These are phyloP conservation scores for Drosophila cognata DNA, from an alignment of 2,888 invertebrate genomes.

Conservation along the genomic window DNA sequence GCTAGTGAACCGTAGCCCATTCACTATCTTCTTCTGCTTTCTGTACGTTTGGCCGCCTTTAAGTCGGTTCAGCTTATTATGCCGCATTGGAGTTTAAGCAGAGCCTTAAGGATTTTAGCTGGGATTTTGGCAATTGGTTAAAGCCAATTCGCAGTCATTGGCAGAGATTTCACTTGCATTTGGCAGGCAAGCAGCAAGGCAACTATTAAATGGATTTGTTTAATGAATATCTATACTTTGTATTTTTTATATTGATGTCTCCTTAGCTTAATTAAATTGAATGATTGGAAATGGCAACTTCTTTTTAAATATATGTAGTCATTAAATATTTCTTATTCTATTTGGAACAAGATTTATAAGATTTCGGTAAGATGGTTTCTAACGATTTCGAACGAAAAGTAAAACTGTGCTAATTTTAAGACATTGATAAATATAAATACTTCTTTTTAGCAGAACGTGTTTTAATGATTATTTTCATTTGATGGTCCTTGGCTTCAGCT, in stretches of 20 bases:
- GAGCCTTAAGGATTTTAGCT: conserved; percentile 43
- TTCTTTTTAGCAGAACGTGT: neutral
- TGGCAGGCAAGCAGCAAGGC: neutral
- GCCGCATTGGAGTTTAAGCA: conserved; percentile 59
- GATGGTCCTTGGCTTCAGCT: neutral
- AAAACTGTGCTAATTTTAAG: too few relatives aligned
- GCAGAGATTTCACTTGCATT: conserved; percentile 13
- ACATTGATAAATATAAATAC: neutral
- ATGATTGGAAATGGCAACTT: neutral
- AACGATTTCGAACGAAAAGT: too few relatives aligned
- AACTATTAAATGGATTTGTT: conserved; percentile 3
- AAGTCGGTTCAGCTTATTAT: conserved; percentile 59
- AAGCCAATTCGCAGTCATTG: conserved; percentile 43
- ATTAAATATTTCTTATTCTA: neutral
- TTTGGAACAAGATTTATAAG: neutral
- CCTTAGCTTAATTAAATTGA: neutral
- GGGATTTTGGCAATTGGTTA: conserved; percentile 51
- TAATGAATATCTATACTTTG: neutral
- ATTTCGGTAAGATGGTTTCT: neutral
- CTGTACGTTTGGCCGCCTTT: conserved; percentile 28
- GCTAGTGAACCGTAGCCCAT: conserved; percentile 42
- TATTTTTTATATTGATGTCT: neutral
- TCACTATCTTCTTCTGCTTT: conserved; percentile 10
- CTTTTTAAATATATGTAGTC: neutral
- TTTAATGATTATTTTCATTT: neutral